A percentile compares a stretch with the other conserved stretches of the same genome.
phyloP scores from a whole-genome alignment of 2,888 invertebrate species.

The Kuschelorhynchus macadamiae region DNA sequence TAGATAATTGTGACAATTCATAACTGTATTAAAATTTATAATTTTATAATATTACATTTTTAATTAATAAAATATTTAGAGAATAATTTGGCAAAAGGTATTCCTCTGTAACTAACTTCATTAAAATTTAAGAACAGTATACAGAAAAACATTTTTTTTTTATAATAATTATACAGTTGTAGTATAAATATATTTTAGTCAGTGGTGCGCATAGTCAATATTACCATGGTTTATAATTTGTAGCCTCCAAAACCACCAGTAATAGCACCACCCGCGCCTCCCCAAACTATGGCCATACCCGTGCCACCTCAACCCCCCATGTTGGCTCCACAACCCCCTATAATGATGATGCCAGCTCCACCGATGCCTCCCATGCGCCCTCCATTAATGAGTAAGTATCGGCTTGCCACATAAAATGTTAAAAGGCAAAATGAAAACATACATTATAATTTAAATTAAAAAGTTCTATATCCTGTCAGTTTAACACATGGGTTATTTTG shows the following conservation, averaged over 20 bases:
- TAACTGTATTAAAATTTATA: background rate
- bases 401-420: background rate
- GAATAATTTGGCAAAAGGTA: too few species aligned
- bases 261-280: constrained; percentile 68
- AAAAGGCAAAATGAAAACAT: constrained; percentile 9
- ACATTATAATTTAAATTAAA: too few species aligned
- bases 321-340: constrained; percentile 70
- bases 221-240: too few species aligned
- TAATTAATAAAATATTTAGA: too few species aligned
- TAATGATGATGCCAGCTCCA: constrained; percentile 77
- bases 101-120: too few species aligned
- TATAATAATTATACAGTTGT: too few species aligned
- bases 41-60: constrained; percentile 11
- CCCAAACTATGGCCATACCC: constrained; percentile 65
- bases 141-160: too few species aligned
- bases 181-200: too few species aligned
- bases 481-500: too few species aligned
- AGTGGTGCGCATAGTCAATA: too few species aligned
- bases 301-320: constrained; percentile 70
- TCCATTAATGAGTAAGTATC: constrained; percentile 72
- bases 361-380: constrained; percentile 73
- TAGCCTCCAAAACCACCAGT: constrained; percentile 50
- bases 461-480: too few species aligned
- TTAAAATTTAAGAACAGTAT: too few species aligned
- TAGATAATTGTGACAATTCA: background rate